Base-by-base conservation (phyloP, 2,113 vertebrate genomes). In the Sinocyclocheilus anophthalmus region DNA sequence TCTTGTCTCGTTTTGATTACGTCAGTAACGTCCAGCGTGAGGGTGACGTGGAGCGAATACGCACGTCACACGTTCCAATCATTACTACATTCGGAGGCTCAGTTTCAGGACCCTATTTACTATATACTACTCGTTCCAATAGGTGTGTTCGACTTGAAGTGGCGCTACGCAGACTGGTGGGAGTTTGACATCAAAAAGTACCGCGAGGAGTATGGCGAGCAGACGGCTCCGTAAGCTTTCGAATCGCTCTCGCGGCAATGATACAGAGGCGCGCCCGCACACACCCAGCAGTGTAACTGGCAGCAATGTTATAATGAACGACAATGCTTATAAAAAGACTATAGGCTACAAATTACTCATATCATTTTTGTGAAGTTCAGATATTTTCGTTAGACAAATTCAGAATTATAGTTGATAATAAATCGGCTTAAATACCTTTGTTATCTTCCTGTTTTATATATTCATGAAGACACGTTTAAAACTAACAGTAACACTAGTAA, bases 1-100 rank as follows among this genome's bases (percentile, higher is more conserved):
- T 42, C 57, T 1, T 22, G 86, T 84, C 91, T 87, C 88, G 0
- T n/a, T 1, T 20, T 92, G 90, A 92, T 93, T 83, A 87, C 91
- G 90, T 90, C 88, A 89, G 0, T 0, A 42, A 0, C 18, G 20
- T 67, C 22, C 39, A 24, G 59, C 30, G 22, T 73, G 26, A 1
- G 8, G 82, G 65, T 88, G 63, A 92, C 90, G 92, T 93, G 88
- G 86, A 5, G 37, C 18, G 24, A 37, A 76, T 39, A 77, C 10
- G 39, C 11, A 65, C 79, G 79, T 81, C 59, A 67, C 7, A 4
- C 57, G 1, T 42, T 65, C 5, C 37, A 45, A 45, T 39, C 39
- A 39, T 7, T 39, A 39, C 39, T 42, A 8, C 30, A 30, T 33
- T 33, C 8, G 42, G 42, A 42, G 42, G 7, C 42, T 42, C 42